Evolutionary conservation across 2,888 invertebrate species (phyloP), one percentile per base, ranked within the genome.

Genomic region (Clitarchus hookeri): DNA sequence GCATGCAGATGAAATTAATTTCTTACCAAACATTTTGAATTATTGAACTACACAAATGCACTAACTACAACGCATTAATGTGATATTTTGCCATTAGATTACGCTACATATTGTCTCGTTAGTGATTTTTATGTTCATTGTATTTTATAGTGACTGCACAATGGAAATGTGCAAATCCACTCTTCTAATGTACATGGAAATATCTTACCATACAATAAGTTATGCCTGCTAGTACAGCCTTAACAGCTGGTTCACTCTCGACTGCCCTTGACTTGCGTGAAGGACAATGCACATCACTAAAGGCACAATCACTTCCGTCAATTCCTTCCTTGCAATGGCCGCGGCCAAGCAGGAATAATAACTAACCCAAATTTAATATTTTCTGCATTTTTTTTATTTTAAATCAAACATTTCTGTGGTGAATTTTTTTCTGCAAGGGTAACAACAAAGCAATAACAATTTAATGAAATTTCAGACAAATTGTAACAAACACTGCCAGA

Each of bases 251-350:
- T 65, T 65, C 65, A 16, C 16, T 65, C 65, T 65, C 65, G 16
- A 65, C 65, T 65, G 65, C 23, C 65, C n/a, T 65, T 9, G n/a
- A 65, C 65, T 65, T 8, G 0, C 23, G 16, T 23, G 65, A 65
- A 65, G 65, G 65, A 23, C 65, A 65, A n/a, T 65, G 23, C 65
- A n/a, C 65, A 65, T 65, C 65, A n/a, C 65, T 65, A 65, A 65
- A 65, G 65, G 65, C 65, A 65, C 65, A 65, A 65, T 65, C 65
- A 65, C 65, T 23, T 65, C 19, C 1, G 0, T 12, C 65, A 65
- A n/a, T 65, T 65, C 65, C 65, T n/a, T 23, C 65, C 23, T 65
- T 65, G 23, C 19, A n/a, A 2, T 65, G 16, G 65, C 65, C 23
- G 3, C 2, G 65, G 65, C n/a, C 65, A 65, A 65, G n/a, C 65